Base-by-base conservation (phyloP, 2,797 vertebrate genomes). In the Lepilemur septentrionalis region DNA sequence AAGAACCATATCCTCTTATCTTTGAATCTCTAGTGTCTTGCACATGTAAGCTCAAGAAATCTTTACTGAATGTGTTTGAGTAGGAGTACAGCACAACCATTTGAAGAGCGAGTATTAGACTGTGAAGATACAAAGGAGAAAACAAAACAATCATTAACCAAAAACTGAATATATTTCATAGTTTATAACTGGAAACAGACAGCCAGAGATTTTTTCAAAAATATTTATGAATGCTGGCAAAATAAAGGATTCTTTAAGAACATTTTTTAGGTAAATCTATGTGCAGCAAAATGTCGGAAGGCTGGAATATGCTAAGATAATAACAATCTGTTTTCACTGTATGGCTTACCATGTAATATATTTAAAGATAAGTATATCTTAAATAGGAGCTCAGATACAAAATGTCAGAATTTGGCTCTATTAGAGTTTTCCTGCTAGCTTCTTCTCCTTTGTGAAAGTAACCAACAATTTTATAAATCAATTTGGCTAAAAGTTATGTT, bases 221-320 rank as follows among this genome's bases (percentile, higher is more conserved):
- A 76, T 15, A 32, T 43, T 63, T 86, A 93, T 69, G 43, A 94
- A 78, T 78, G 35, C 30, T 72, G 9, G 25, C 30, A 95, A 93
- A 95, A 94, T 82, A 78, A 95, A 76, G 4, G 8, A 85, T 70
- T 91, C n/a, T 70, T 80, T 76, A 92, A 85, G 18, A 90, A 23
- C 15, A 95, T 18, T 30, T 79, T 93, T 67, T 86, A 84, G 2
- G n/a, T 76, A 92, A 61, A 73, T 91, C 28, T 80, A 65, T 50
- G 35, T 79, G 25, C 7, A 91, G 41, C 20, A 95, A 95, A 80
- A 89, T 52, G 73, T 4, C 28, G 22, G 46, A 94, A 70, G 35
- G 2, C 3, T 78, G 28, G 10, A 90, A 25, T 25, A 89, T 43
- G 75, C 92, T 92, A 82, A 93, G 67, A 84, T 20, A 93, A 86